A percentile compares a stretch with the other conserved stretches of the same genome.
Conservation (phyloP, 2,888 invertebrate genomes). For the Drosophila lacicola region DNA sequence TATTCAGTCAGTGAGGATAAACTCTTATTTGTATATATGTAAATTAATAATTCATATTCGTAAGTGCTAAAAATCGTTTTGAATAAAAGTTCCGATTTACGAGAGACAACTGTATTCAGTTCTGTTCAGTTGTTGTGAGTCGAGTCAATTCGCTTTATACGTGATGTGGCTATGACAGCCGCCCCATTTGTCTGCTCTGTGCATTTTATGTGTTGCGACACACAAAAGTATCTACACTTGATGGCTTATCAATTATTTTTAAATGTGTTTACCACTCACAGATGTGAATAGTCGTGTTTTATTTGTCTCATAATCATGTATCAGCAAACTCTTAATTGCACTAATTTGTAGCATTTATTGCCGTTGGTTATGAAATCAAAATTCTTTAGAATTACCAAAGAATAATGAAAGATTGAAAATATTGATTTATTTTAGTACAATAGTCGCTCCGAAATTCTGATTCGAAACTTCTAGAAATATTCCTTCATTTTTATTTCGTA, state of each 20-base stretch:
- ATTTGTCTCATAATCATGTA: slow-evolving; percentile 3
- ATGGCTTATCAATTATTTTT: slow-evolving; percentile 29
- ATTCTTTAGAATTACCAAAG: neutral
- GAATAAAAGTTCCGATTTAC: neutral
- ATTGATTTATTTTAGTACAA: neutral
- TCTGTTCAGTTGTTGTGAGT: slow-evolving; percentile 21
- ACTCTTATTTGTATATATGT: too few species aligned
- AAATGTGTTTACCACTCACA: slow-evolving; percentile 1
- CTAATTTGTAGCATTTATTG: slow-evolving; percentile 11
- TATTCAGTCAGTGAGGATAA: too few species aligned
- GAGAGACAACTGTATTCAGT: slow-evolving; percentile 12
- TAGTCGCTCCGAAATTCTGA: neutral
- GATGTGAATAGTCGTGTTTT: neutral
- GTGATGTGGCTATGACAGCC: slow-evolving; percentile 45
- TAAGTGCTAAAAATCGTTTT: neutral
- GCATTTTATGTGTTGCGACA: slow-evolving; percentile 9
- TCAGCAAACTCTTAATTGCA: slow-evolving; percentile 10
- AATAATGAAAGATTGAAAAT: neutral
- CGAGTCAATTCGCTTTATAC: slow-evolving; percentile 30
- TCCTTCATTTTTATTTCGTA: neutral
- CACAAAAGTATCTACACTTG: slow-evolving; percentile 20
- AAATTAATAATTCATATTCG: too few species aligned
- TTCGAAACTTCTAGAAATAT: too few species aligned
- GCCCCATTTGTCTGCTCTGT: slow-evolving; percentile 12
- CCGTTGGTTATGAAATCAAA: neutral